These are phyloP conservation scores for Crotalus horridus DNA, from an alignment of 2,113 vertebrate genomes.

Conservation along the genomic window DNA sequence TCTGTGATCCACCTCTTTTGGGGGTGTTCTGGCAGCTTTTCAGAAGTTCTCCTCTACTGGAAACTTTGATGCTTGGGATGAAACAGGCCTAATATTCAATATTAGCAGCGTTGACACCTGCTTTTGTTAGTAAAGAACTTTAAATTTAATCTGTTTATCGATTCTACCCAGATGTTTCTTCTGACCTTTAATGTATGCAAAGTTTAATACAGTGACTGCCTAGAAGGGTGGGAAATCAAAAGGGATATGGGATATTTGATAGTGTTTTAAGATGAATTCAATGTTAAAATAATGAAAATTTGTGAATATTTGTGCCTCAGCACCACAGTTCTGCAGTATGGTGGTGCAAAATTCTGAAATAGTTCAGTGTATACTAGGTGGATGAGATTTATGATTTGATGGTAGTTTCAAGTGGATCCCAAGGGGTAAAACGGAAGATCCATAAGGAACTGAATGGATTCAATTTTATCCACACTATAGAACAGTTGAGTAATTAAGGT, in stretches of 20 bases:
- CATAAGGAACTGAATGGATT: background rate
- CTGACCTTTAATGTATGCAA: background rate
- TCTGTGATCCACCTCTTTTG: background rate
- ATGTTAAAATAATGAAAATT: background rate
- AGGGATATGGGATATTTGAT: background rate
- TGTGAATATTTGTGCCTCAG: background rate
- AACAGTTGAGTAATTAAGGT: background rate
- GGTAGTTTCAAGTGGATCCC: background rate
- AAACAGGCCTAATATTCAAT: background rate
- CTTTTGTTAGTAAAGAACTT: background rate
- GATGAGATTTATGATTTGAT: background rate
- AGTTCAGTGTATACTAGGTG: background rate
- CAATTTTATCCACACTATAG: background rate
- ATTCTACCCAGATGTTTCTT: background rate
- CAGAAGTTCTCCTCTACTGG: background rate
- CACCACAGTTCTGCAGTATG: background rate
- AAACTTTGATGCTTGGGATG: background rate
- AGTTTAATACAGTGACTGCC: background rate
- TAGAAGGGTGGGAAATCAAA: background rate
- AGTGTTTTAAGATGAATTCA: background rate
- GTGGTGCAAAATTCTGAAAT: background rate
- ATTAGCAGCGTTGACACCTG: background rate
- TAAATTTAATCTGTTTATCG: background rate
- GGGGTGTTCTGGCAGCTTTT: background rate
- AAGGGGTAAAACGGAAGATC: background rate